Base-by-base conservation (phyloP, 2,888 invertebrate genomes). In the Acheta domesticus region DNA sequence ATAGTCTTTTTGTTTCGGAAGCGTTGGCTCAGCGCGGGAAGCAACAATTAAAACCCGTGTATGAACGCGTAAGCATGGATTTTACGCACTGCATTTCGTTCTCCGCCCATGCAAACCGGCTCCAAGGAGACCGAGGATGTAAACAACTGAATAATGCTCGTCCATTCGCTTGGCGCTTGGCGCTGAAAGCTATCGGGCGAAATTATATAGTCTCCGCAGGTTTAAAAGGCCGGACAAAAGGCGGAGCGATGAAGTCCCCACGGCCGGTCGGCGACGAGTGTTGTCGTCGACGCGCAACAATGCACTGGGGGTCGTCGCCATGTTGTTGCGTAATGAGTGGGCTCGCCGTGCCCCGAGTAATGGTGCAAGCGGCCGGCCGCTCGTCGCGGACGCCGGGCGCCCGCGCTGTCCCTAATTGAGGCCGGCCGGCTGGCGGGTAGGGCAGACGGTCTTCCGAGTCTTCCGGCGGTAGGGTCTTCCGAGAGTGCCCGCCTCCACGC, bases 111-210 rank as follows among this genome's bases (percentile, higher is more conserved):
- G 62, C 14, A 62, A 62, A 62, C 12, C 62, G 62, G 62, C 14
- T 62, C 62, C 62, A 62, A 62, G 62, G 62, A 62, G 62, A 62
- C 62, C 62, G 16, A 62, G 62, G 62, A 62, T 62, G 62, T 62
- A 62, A 62, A 62, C 62, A 62, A 62, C 62, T 62, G 62, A 62
- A 62, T 62, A 62, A 62, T 62, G n/a, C 62, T 62, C 62, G 62
- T 3, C 62, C 62, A 62, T 62, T 62, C 62, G 62, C 62, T 62
- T 62, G 16, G 4, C 62, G 14, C 62, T n/a, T 19, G 62, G 3
- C 62, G 62, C 62, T 62, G 62, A 62, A 62, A 62, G 62, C 62
- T 62, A 62, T 62, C 62, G 62, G 62, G 62, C n/a, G 62, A 62
- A 62, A 62, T 62, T 62, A 62, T 62, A 62, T n/a, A 19, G 62